phyloP scores from a whole-genome alignment of 1,140 invertebrate genomes.

The Drosophila oshimai region DNA sequence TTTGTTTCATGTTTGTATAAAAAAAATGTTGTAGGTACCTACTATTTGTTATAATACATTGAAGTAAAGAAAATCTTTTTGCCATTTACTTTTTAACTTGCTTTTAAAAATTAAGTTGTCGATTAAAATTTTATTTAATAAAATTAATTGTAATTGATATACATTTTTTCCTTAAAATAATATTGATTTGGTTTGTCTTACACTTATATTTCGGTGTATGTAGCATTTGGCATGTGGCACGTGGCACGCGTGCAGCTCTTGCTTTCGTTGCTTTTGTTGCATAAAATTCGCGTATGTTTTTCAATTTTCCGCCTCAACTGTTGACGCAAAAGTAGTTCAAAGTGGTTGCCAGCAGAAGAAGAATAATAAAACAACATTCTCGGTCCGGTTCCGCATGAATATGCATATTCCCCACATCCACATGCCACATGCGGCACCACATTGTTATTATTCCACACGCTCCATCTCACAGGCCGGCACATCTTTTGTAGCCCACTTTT shows the following conservation, averaged over 20 bases:
- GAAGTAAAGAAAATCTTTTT: too few relatives aligned
- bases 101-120: too few relatives aligned
- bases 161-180: too few relatives aligned
- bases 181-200: neutral
- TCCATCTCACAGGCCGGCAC: constrained; percentile 13
- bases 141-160: too few relatives aligned
- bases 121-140: too few relatives aligned
- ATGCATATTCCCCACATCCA: constrained; percentile 44
- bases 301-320: constrained; percentile 78
- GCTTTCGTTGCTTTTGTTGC: constrained; percentile 15
- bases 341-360: constrained; percentile 37
- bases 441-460: constrained; percentile 18
- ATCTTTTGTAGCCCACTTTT: constrained; percentile 39
- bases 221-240: neutral
- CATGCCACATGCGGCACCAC: neutral
- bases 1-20: too few relatives aligned
- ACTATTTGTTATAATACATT: too few relatives aligned
- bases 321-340: constrained; percentile 43
- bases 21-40: too few relatives aligned
- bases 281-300: constrained; percentile 55
- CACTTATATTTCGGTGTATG: neutral
- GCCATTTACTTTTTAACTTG: too few relatives aligned
- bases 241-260: constrained; percentile 39
- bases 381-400: constrained; percentile 43
- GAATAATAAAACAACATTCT: constrained; percentile 45